Percentiles rank a stretch among this genome's conserved stretches.
These are phyloP conservation scores for Polymixis flavicincta DNA, from an alignment of 2,888 invertebrate species.

Conservation along the genomic window DNA sequence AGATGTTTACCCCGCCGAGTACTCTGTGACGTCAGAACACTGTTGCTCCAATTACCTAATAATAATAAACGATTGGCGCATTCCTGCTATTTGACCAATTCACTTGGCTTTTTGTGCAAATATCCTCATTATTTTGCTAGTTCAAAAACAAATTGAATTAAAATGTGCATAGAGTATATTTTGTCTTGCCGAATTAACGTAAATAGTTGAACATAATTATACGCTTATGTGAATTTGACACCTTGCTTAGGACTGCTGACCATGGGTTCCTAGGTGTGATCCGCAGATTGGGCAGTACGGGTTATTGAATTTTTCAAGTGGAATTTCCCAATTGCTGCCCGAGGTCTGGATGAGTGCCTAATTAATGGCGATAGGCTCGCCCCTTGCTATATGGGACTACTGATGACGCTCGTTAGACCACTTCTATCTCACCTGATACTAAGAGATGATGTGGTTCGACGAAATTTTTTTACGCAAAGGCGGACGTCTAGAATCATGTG, in stretches of 20 bases:
- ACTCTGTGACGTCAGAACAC: conserved; percentile 29
- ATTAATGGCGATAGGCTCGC: no score
- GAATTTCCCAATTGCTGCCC: neutral
- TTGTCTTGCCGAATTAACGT: neutral
- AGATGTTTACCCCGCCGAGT: conserved; percentile 26
- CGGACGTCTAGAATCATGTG: no score
- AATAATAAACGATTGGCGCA: neutral
- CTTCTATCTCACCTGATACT: no score
- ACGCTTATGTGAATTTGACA: neutral
- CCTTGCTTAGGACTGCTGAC: neutral
- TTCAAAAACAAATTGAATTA: neutral
- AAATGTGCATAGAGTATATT: neutral
- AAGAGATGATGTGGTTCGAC: no score
- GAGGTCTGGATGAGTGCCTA: no score
- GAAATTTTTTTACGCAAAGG: no score
- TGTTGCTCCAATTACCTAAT: conserved; percentile 22
- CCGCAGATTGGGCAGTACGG: no score
- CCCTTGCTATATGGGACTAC: no score
- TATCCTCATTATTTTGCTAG: neutral
- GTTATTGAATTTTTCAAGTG: neutral
- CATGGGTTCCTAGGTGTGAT: neutral
- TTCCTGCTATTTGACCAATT: neutral
- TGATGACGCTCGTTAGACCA: no score
- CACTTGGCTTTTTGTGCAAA: neutral
- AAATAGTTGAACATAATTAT: neutral